Evolutionary conservation across 92 coral and sea anemone genomes (phyloP), one percentile per base, ranked within the genome.

Genomic region (Actinostola sp.): DNA sequence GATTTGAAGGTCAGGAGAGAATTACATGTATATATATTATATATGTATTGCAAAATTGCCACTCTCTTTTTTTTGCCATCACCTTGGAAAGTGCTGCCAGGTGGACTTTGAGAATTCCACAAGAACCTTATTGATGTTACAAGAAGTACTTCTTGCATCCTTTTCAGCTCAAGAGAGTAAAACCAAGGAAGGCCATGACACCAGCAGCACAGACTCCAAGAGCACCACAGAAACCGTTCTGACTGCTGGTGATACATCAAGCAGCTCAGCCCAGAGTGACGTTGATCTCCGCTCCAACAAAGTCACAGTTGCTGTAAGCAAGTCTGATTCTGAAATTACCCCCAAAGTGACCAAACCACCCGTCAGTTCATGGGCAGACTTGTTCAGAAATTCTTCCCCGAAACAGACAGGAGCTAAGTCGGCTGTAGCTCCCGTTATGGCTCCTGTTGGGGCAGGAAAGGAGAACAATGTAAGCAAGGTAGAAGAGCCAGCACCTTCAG

Each of bases 361-460:
- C 34, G 75, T 79, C 16, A 61, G 71, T 9, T 88, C 82, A 17
- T 95, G 99, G 99, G 97, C 97, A 10, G 97, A 89, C 15, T 79
- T 95, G 76, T 91, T 95, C 75, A 91, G 93, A 79, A 66, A 63
- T 27, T 71, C 85, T 38, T 36, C 89, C 14, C 49, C 84, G 10
- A 66, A 86, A 56, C 66, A 72, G 30, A 41, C 90, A 8, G 88
- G 73, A 5, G 54, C 71, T 61, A 79, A 66, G n/a, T 49, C 69
- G 36, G 77, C 67, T 42, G 50, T 73, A 29, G 29, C 76, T 35
- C 36, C 57, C n/a, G 41, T 52, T 31, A 39, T 44, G 25, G 39
- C 60, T 33, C 33, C 63, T 32, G 35, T 28, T 38, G 58, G 54
- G 19, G 41, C 21, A 29, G 25, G 32, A 20, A 75, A 90, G 67